phyloP scores from a whole-genome alignment of 2,797 vertebrate genomes.

The Pangasius sanitwongsei region DNA sequence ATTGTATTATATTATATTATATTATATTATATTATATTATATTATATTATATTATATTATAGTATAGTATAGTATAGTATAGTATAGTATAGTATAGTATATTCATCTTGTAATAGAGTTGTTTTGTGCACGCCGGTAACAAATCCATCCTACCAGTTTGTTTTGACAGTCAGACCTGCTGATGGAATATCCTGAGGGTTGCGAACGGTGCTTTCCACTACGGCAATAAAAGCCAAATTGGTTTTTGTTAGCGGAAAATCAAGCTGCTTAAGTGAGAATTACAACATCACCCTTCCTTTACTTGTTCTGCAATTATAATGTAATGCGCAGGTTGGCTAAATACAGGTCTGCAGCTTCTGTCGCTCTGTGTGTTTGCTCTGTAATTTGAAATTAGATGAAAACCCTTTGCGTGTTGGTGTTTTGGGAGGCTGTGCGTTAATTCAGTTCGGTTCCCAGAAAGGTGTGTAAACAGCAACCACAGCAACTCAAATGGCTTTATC shows the following conservation, averaged over 20 bases:
- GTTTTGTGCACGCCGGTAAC: neutral
- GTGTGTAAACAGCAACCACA: neutral
- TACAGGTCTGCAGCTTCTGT: slow-evolving; percentile 55
- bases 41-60: neutral
- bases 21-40: too few relatives aligned
- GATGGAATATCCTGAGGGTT: slow-evolving; percentile 35
- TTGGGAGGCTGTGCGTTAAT: slow-evolving; percentile 20
- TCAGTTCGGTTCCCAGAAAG: neutral
- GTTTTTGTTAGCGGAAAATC: slow-evolving; percentile 56
- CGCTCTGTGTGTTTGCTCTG: slow-evolving; percentile 52
- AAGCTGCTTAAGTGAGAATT: slow-evolving; percentile 58
- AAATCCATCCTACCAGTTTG: slow-evolving; percentile 21
- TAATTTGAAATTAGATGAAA: slow-evolving; percentile 65
- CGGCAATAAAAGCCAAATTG: slow-evolving; percentile 53
- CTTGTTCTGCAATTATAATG: slow-evolving; percentile 63
- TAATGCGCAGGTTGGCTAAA: slow-evolving; percentile 61
- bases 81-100: too few relatives aligned
- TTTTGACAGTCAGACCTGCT: slow-evolving; percentile 50
- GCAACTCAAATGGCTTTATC: slow-evolving; percentile 16
- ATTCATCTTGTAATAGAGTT: neutral
- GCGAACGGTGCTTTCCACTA: slow-evolving; percentile 56
- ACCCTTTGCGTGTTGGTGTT: slow-evolving; percentile 54
- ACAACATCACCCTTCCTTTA: slow-evolving; percentile 61
- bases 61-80: too few relatives aligned
- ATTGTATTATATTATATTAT: too few relatives aligned